These are phyloP conservation scores for Pheosia gnoma DNA, from an alignment of 2,888 invertebrate genomes.

Conservation along the genomic window DNA sequence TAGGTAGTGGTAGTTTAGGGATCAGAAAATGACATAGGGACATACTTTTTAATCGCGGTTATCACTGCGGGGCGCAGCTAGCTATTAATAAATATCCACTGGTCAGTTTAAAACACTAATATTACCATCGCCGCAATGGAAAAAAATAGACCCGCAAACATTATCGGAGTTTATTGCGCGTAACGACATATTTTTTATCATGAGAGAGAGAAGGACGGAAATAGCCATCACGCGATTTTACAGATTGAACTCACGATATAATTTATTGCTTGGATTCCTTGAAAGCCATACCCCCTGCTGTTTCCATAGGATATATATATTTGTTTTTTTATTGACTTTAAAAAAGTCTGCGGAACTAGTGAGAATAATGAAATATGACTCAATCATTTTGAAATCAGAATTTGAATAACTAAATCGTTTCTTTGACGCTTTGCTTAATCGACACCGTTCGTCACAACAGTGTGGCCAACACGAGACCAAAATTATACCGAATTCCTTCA, in stretches of 20 bases:
- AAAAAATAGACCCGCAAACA: slow-evolving; percentile 29
- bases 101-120: background rate
- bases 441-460: no score
- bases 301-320: background rate
- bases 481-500: no score
- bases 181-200: slow-evolving; percentile 17
- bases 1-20: no score
- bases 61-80: no score
- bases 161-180: slow-evolving; percentile 28
- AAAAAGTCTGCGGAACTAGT: no score
- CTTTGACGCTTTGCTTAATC: no score
- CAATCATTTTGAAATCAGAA: no score
- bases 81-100: background rate
- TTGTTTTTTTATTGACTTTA: background rate
- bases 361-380: no score
- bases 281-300: background rate
- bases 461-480: no score
- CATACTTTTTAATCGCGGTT: no score
- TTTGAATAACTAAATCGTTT: no score
- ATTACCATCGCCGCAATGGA: slow-evolving; percentile 12
- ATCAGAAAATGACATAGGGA: no score
- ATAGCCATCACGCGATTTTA: background rate
- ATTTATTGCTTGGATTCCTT: background rate
- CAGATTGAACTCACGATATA: background rate
- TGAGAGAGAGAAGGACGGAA: slow-evolving; percentile 14